Evolutionary conservation across 2,113 vertebrate genomes (phyloP), one percentile per base, ranked within the genome.

Genomic region (Oplegnathus fasciatus): DNA sequence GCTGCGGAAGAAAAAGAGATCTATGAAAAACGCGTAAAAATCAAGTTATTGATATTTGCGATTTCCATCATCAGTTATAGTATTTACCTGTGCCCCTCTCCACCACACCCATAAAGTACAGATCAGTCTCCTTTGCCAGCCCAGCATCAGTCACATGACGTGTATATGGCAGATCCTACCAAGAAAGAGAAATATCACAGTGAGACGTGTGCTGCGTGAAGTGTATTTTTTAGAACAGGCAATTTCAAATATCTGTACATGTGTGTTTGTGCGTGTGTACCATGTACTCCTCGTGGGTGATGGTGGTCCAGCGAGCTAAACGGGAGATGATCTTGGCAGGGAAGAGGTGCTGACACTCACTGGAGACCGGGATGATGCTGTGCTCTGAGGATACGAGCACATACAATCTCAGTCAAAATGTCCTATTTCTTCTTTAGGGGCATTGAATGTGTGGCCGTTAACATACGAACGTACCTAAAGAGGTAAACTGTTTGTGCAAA

Each of bases 401-500:
- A 75, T 72, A 71, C 26, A 67, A 30, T 13, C 22, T 91, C 44
- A 71, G 20, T 60, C 40, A 66, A 28, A 82, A 81, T 40, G 18
- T n/a, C 44, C 6, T 1, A 14, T 42, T 20, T 52, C 13, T 58
- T 48, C 17, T 73, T 67, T 24, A 8, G 13, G 24, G 65, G 13
- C 9, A 58, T 34, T 65, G 28, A 9, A 61, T 44, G 65, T 37
- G 10, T 24, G 10, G 42, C 1, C 44, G 3, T 34, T 28, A 55
- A 72, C 3, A 42, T 95, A 85, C 7, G 34, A 42, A 67, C 0
- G 5, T 94, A 99, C 98, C 98, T 0, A 99, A 95, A 0, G 98
- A 99, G 0, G 96, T 95, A 80, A 99, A 99, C 93, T 99, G 98
- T 85, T 97, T 98, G 91, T 99, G 97, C 61, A 99, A 94, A 83